These are phyloP conservation scores for Cryptus armator DNA, from an alignment of 2,888 invertebrate species.

Conservation along the genomic window DNA sequence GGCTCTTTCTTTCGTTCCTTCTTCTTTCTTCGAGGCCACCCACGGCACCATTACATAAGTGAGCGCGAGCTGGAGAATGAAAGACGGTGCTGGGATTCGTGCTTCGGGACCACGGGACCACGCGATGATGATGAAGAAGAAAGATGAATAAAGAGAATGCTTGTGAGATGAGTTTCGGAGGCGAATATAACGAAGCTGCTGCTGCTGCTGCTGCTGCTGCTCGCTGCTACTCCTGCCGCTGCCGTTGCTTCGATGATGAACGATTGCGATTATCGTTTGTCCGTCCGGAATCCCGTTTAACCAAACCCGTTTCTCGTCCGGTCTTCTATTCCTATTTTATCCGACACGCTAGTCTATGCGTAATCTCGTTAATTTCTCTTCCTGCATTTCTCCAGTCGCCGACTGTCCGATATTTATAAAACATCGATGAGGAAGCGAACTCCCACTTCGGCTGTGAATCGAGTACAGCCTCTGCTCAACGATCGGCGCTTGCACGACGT, in stretches of 20 bases:
- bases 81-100: conserved; percentile 55
- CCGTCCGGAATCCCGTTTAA: conserved; percentile 49
- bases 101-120: conserved; percentile 33
- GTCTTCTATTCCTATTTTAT: conserved; percentile 41
- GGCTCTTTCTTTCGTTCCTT: conserved; percentile 42
- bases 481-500: conserved; percentile 8
- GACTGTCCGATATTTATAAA: conserved; percentile 7
- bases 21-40: conserved; percentile 64
- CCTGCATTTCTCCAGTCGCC: conserved; percentile 33
- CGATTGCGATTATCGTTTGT: conserved; percentile 60
- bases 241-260: conserved; percentile 54
- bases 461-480: not conserved
- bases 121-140: conserved; percentile 61
- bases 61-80: conserved; percentile 67
- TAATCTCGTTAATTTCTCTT: conserved; percentile 52
- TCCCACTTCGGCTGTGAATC: conserved; percentile 1
- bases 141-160: conserved; percentile 44
- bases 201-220: conserved; percentile 9
- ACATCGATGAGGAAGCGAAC: conserved; percentile 25
- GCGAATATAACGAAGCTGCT: conserved; percentile 62
- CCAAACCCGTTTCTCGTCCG: conserved; percentile 45
- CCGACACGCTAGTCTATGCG: not conserved
- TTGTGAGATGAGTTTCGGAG: conserved; percentile 65
- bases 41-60: conserved; percentile 69
- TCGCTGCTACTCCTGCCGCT: conserved; percentile 1